These are phyloP conservation scores for Brenthis ino DNA, from an alignment of 2,888 invertebrate genomes.

Conservation along the genomic window DNA sequence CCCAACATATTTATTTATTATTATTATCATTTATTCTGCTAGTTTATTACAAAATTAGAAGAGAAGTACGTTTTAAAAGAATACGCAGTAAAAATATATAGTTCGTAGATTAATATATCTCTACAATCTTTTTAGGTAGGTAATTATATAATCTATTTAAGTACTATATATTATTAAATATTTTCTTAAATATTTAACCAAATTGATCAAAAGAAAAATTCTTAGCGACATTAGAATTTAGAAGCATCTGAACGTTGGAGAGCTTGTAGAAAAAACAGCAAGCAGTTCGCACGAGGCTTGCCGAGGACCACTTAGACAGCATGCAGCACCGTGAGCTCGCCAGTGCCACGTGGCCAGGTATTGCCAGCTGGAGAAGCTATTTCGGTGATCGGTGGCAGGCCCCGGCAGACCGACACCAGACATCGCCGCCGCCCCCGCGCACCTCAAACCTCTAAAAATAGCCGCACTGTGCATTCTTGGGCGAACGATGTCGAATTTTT, in stretches of 20 bases:
- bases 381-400: conserved; percentile 83
- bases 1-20: too few species aligned
- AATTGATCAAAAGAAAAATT: too few species aligned
- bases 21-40: too few species aligned
- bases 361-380: conserved; percentile 80
- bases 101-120: too few species aligned
- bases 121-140: too few species aligned
- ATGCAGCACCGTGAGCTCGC: conserved; percentile 50
- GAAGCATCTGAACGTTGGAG: neutral
- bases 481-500: conserved; percentile 82
- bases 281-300: neutral
- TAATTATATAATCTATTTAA: too few species aligned
- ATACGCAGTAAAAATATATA: too few species aligned
- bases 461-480: conserved; percentile 80
- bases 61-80: too few species aligned
- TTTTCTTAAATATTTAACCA: too few species aligned
- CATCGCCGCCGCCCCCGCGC: conserved; percentile 81
- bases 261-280: neutral
- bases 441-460: conserved; percentile 78
- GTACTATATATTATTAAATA: too few species aligned
- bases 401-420: conserved; percentile 84
- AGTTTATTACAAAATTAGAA: too few species aligned
- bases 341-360: conserved; percentile 74
- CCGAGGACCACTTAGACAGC: conserved; percentile 29
- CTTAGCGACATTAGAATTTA: too few species aligned